Percentiles rank a stretch among this genome's conserved stretches.
Conservation (phyloP, 1,140 invertebrate genomes). For the Saccostrea glomerata region DNA sequence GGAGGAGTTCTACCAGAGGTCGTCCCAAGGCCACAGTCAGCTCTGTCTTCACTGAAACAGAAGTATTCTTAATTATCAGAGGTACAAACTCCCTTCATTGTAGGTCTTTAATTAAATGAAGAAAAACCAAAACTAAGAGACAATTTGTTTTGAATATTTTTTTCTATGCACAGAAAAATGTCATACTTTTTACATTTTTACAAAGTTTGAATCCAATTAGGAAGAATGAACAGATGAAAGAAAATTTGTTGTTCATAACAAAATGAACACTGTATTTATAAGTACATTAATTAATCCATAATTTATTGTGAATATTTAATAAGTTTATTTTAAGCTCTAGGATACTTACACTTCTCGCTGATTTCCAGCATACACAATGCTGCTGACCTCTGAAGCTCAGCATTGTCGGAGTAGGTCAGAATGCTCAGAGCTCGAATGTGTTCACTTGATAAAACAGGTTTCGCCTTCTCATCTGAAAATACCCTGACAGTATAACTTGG, state of each 20-base stretch:
- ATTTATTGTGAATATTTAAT: not conserved
- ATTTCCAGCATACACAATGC: conserved; percentile 69
- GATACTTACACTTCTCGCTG: conserved; percentile 66
- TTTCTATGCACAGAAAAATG: too few species aligned
- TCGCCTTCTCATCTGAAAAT: conserved; percentile 54
- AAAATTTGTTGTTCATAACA: too few species aligned
- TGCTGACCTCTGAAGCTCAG: conserved; percentile 69
- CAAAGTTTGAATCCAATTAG: too few species aligned
- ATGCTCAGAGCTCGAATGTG: conserved; percentile 66
- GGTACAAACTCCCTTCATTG: not conserved
- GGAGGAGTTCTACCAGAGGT: conserved; percentile 67
- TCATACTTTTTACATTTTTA: too few species aligned
- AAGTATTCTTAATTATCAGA: not conserved
- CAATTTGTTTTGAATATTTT: too few species aligned
- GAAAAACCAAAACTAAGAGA: too few species aligned
- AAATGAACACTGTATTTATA: too few species aligned
- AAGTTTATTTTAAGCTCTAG: not conserved
- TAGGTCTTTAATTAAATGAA: too few species aligned
- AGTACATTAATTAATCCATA: not conserved
- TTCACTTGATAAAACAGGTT: conserved; percentile 56
- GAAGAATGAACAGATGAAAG: too few species aligned
- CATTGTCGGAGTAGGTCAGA: conserved; percentile 69
- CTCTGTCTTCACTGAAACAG: conserved; percentile 65
- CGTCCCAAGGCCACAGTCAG: conserved; percentile 57
- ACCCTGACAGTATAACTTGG: too few species aligned